Evolutionary conservation across 2,797 vertebrate species (phyloP).

Genomic region (Xerus rutilus): DNA sequence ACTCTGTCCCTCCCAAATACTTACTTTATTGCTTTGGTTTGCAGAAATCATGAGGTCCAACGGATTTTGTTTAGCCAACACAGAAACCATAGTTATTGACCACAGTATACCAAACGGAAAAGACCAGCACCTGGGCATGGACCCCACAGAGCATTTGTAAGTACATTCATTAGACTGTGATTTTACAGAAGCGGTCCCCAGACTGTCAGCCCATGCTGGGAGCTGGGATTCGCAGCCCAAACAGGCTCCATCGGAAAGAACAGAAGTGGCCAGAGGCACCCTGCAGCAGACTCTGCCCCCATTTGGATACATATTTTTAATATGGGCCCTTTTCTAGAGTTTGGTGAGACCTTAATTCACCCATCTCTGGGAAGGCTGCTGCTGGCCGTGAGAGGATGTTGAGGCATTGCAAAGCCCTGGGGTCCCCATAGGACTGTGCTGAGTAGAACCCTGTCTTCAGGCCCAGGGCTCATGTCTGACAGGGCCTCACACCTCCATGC

Average conservation of each 20-base stretch:
- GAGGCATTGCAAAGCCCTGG: background rate
- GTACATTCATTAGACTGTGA: constrained; percentile 74
- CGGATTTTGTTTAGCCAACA: constrained; percentile 98
- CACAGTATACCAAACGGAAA: constrained; percentile 93
- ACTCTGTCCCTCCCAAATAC: too few relatives aligned
- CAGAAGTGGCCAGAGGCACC: background rate
- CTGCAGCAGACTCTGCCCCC: background rate
- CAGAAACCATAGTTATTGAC: constrained; percentile 98
- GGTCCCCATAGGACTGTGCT: background rate
- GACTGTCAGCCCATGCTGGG: accelerated
- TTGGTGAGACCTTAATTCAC: background rate
- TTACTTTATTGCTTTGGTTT: constrained; percentile 67
- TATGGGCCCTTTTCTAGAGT: background rate
- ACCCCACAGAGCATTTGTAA: constrained; percentile 94
- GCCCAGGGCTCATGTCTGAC: background rate
- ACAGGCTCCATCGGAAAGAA: accelerated
- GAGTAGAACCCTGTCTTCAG: background rate
- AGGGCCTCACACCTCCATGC: background rate
- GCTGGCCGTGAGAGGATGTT: background rate
- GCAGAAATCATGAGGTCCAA: constrained; percentile 99
- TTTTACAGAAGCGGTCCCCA: background rate
- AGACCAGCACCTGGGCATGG: constrained; percentile 94
- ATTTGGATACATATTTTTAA: background rate
- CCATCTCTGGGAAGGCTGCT: too few relatives aligned
- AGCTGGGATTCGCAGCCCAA: accelerated